phyloP scores from a whole-genome alignment of 2,888 invertebrate species.

The Polydrusus cervinus region DNA sequence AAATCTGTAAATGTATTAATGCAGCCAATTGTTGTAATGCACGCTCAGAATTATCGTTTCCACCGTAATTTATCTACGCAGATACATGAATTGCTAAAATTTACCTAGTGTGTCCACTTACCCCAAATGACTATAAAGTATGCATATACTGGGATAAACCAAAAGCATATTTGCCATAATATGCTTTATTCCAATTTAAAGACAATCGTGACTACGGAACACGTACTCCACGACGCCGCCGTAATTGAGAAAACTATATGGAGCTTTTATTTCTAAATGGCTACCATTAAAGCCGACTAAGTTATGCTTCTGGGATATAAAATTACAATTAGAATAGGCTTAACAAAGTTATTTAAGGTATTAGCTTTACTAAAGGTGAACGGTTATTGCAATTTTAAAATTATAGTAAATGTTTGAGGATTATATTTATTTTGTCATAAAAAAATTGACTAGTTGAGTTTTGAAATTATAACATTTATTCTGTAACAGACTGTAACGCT shows the following conservation, averaged over 20 bases:
- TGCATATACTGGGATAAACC: too few relatives aligned
- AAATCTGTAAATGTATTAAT: too few relatives aligned
- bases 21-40: too few relatives aligned
- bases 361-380: slow-evolving; percentile 32
- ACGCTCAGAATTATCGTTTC: too few relatives aligned
- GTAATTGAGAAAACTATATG: slow-evolving; percentile 31
- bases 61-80: too few relatives aligned
- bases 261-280: slow-evolving; percentile 35
- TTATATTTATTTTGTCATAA: background rate
- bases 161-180: background rate
- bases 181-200: slow-evolving; percentile 21
- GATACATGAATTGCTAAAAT: too few relatives aligned
- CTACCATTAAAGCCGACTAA: slow-evolving; percentile 29
- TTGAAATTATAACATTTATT: too few relatives aligned
- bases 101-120: too few relatives aligned
- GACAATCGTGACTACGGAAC: slow-evolving; percentile 35
- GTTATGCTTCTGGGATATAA: slow-evolving; percentile 34
- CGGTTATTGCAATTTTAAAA: slow-evolving; percentile 28
- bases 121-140: too few relatives aligned
- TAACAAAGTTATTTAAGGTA: slow-evolving; percentile 35
- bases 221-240: slow-evolving; percentile 24
- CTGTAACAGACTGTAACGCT: too few relatives aligned
- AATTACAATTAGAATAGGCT: slow-evolving; percentile 30
- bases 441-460: background rate
- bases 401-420: slow-evolving; percentile 14